Conservation (phyloP, 2,797 vertebrate species). For the Characodon lateralis region DNA sequence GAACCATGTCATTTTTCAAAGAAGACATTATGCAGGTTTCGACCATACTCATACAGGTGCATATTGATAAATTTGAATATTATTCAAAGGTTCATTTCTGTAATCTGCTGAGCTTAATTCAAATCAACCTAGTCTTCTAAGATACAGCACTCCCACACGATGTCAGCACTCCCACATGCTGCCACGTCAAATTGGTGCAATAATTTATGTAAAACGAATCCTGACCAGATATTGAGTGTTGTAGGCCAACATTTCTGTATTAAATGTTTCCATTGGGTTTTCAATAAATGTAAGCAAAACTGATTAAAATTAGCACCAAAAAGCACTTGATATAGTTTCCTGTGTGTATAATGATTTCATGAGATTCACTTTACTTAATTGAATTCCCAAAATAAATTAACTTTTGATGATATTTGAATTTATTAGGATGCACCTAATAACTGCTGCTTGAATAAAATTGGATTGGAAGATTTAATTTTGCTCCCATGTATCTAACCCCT, state of each 20-base stretch:
- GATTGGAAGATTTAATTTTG: not conserved
- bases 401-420: not conserved
- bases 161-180: not conserved
- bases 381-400: not conserved
- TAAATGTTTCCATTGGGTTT: not conserved
- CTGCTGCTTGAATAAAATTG: not conserved
- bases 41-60: not conserved
- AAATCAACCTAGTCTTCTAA: not conserved
- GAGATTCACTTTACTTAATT: not conserved
- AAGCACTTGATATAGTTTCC: not conserved
- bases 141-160: no score
- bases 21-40: not conserved
- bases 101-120: not conserved
- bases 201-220: not conserved
- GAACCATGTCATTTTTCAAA: not conserved
- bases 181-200: not conserved
- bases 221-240: not conserved
- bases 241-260: not conserved
- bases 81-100: not conserved
- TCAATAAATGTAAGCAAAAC: not conserved
- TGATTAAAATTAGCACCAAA: not conserved
- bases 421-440: not conserved
- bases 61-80: not conserved
- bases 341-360: not conserved
- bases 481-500: conserved; percentile 21